These are phyloP conservation scores for Drosophila aff. DNA, from an alignment of 1,140 invertebrate species.

Conservation along the genomic window DNA sequence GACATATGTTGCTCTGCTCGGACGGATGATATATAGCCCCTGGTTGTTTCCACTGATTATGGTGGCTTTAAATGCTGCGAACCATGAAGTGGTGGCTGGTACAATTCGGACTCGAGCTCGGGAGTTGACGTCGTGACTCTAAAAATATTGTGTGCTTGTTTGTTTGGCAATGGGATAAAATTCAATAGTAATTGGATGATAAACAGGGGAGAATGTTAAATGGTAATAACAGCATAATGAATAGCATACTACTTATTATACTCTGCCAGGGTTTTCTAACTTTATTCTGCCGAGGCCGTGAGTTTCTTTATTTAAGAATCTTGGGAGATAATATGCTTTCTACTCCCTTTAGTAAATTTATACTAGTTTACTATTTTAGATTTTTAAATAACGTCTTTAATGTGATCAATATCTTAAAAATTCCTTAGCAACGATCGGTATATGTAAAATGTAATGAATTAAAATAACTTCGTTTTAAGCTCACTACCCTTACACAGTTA, in stretches of 20 bases:
- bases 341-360: too few species aligned
- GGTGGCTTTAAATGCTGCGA: slow-evolving; percentile 54
- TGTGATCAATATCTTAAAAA: too few species aligned
- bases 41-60: slow-evolving; percentile 59
- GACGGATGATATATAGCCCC: slow-evolving; percentile 60
- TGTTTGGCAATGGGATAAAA: slow-evolving; percentile 40
- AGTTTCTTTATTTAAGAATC: not conserved
- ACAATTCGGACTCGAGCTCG: not conserved
- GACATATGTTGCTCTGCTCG: slow-evolving; percentile 72
- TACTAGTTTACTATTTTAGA: too few species aligned
- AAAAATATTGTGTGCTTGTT: slow-evolving; percentile 6
- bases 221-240: not conserved
- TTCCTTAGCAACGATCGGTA: too few species aligned
- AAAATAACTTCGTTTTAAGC: too few species aligned
- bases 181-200: slow-evolving; percentile 32
- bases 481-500: too few species aligned
- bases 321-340: not conserved
- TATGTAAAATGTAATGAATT: too few species aligned
- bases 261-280: not conserved
- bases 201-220: slow-evolving; percentile 16
- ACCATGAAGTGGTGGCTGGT: slow-evolving; percentile 69
- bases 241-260: not conserved
- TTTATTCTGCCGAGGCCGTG: not conserved
- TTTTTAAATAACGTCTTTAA: too few species aligned
- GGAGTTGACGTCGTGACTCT: slow-evolving; percentile 6